Base-by-base conservation (phyloP, 2,888 invertebrate genomes). In the Teleogryllus oceanicus region DNA sequence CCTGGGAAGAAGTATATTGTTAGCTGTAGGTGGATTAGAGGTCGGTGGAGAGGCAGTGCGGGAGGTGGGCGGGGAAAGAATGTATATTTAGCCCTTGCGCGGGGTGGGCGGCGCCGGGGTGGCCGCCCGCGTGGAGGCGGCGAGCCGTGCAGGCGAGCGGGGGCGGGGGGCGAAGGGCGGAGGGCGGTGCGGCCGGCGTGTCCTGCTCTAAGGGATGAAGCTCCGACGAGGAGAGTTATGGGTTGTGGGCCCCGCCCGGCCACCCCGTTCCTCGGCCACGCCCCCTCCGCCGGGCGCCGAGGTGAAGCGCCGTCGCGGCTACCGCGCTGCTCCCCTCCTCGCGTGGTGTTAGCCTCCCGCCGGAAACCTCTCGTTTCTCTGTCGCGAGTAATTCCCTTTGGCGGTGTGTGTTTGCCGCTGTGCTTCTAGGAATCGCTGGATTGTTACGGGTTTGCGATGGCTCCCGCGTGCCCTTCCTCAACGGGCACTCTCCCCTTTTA, bases 1-100 rank as follows among this genome's bases (percentile, higher is more conserved):
- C 16, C n/a, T n/a, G 62, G 62, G 62, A 62, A 62, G 62, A 62
- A 16, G 16, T 62, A 62, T 62, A 62, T 62, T 62, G 62, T 62
- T 62, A 62, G 62, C n/a, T 62, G 62, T 62, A 62, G 62, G 62
- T 62, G 62, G 62, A 62, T 62, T 62, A 62, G 16, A 62, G 62
- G 62, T 62, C 62, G 62, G 16, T 62, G 16, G n/a, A 4, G 62
- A 10, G n/a, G 62, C 16, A 1, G 13, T 3, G 16, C 4, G 16
- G n/a, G 62, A 18, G 62, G 62, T 62, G 62, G 62, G 62, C 16
- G 16, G 62, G 62, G 62, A 16, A 62, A 62, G 16, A 16, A 62
- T 62, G 62, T 62, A 62, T 62, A 62, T 62, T 62, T 62, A 62
- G n/a, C 62, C 62, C 62, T 62, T 62, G 62, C 16, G 13, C 16